Conservation (phyloP, 2,888 invertebrate species). For the Watsonalla cultraria region DNA sequence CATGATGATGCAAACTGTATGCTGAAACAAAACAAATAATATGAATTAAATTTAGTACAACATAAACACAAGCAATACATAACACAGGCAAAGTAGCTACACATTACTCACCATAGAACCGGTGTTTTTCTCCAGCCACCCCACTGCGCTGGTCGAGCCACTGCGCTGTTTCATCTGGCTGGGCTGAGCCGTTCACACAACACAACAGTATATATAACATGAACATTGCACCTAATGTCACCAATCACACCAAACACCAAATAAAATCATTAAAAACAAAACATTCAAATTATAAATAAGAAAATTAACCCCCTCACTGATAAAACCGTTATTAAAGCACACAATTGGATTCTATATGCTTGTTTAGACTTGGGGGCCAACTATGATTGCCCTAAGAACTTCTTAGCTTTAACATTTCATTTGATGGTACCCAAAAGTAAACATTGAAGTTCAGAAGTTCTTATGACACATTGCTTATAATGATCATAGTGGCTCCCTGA, state of each 20-base stretch:
- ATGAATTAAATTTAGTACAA: conserved; percentile 12
- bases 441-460: too few relatives aligned
- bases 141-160: conserved; percentile 70
- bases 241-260: conserved; percentile 72
- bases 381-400: too few relatives aligned
- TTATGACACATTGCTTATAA: too few relatives aligned
- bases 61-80: not conserved
- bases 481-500: too few relatives aligned
- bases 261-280: conserved; percentile 64
- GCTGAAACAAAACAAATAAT: conserved; percentile 59
- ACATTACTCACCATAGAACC: conserved; percentile 72
- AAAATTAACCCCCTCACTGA: conserved; percentile 25
- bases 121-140: conserved; percentile 57
- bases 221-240: conserved; percentile 74
- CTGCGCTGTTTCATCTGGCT: conserved; percentile 72
- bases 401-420: too few relatives aligned
- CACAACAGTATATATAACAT: conserved; percentile 78
- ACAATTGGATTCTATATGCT: not conserved
- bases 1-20: conserved; percentile 38
- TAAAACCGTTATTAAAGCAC: conserved; percentile 1
- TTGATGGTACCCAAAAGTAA: too few relatives aligned
- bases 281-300: conserved; percentile 32
- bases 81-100: not conserved
- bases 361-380: too few relatives aligned
- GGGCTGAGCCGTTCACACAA: conserved; percentile 76